Evolutionary conservation across 1,140 invertebrate genomes (phyloP).

Genomic region (Euglossa dilemma): DNA sequence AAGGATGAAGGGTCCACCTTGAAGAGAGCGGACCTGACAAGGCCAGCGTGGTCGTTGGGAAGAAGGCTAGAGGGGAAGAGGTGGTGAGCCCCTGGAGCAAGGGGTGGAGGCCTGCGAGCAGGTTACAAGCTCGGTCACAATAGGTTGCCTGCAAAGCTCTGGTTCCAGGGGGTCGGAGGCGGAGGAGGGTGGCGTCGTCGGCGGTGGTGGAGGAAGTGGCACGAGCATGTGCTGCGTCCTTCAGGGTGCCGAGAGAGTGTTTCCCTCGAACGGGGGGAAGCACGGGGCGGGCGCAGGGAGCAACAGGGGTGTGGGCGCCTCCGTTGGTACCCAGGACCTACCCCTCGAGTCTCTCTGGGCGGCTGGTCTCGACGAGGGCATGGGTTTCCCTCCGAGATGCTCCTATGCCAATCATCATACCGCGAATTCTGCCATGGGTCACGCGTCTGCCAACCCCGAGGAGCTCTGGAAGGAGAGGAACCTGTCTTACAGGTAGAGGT

Average conservation of each 20-base stretch:
- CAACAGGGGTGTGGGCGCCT: slow-evolving; percentile 49
- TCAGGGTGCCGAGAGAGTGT: slow-evolving; percentile 76
- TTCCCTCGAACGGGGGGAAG: slow-evolving; percentile 73
- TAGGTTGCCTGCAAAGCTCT: slow-evolving; percentile 79
- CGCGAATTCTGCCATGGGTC: slow-evolving; percentile 40
- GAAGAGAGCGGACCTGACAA: slow-evolving; percentile 41
- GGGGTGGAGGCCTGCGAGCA: slow-evolving; percentile 66
- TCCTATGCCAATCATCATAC: slow-evolving; percentile 75
- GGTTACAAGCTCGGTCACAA: slow-evolving; percentile 74
- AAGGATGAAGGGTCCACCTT: slow-evolving; percentile 63
- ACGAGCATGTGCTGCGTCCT: slow-evolving; percentile 78
- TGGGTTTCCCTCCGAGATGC: slow-evolving; percentile 76
- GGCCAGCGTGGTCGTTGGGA: neutral
- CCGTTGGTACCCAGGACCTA: slow-evolving; percentile 68
- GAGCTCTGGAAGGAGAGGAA: slow-evolving; percentile 74
- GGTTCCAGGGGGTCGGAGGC: slow-evolving; percentile 74
- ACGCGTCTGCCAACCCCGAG: slow-evolving; percentile 61
- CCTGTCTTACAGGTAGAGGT: slow-evolving; percentile 68
- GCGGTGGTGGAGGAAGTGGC: slow-evolving; percentile 59
- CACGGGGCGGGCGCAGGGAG: slow-evolving; percentile 54
- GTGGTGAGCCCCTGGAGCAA: slow-evolving; percentile 59
- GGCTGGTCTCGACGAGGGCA: slow-evolving; percentile 77
- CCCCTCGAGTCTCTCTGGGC: slow-evolving; percentile 78
- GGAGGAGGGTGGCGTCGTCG: slow-evolving; percentile 66
- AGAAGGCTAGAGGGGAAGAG: slow-evolving; percentile 15